These are phyloP conservation scores for Helicoverpa armigera DNA, from an alignment of 1,140 invertebrate genomes.

Conservation along the genomic window DNA sequence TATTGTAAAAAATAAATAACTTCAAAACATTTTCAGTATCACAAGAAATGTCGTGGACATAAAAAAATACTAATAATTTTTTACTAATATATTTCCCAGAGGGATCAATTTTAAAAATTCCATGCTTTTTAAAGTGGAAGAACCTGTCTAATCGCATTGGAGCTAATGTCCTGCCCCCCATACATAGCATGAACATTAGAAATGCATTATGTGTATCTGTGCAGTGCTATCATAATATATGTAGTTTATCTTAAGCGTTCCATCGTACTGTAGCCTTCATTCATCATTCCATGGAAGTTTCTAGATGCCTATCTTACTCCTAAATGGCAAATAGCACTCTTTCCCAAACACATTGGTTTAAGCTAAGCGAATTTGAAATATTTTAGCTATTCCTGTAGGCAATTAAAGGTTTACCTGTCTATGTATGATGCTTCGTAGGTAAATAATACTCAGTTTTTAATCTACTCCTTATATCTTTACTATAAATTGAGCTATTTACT, in stretches of 20 bases:
- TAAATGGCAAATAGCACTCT: background rate
- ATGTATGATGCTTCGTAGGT: constrained; percentile 12
- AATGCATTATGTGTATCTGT: constrained; percentile 53
- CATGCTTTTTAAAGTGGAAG: no score
- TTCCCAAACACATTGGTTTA: background rate
- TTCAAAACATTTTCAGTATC: no score
- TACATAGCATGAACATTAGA: constrained; percentile 54
- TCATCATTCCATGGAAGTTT: constrained; percentile 6
- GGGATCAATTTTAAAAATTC: no score
- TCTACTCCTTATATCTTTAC: background rate
- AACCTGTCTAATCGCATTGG: background rate
- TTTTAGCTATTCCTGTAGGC: background rate
- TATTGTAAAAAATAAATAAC: no score
- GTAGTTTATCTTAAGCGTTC: constrained; percentile 21
- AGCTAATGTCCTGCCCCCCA: constrained; percentile 4
- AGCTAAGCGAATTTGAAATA: background rate
- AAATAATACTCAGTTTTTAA: background rate
- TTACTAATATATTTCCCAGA: no score
- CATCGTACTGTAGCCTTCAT: constrained; percentile 29
- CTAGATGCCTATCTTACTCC: background rate
- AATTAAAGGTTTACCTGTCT: background rate
- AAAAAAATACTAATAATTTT: no score
- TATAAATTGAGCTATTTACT: background rate
- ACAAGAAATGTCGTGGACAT: no score
- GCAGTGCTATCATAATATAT: background rate